These are phyloP conservation scores for Megaceryle maxima DNA, from an alignment of 2,113 vertebrate genomes.

Conservation along the genomic window DNA sequence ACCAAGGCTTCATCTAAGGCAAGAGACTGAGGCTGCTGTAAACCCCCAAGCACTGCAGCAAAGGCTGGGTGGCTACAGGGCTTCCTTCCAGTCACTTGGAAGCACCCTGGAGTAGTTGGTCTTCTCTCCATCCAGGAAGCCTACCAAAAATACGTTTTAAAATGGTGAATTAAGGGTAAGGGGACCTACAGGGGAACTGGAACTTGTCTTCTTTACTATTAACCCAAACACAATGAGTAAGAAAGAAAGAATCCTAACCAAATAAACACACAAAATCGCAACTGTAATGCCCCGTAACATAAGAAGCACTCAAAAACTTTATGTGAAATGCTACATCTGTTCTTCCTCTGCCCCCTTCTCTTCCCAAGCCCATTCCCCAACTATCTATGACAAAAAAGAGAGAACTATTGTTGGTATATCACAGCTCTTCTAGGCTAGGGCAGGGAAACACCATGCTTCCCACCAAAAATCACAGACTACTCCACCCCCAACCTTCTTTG, in stretches of 20 bases:
- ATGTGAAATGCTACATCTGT: conserved; percentile 58
- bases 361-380: background rate
- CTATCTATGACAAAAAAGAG: background rate
- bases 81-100: background rate
- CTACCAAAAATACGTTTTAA: background rate
- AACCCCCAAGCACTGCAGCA: background rate
- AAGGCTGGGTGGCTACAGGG: background rate
- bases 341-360: background rate
- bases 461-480: background rate
- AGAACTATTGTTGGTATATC: background rate
- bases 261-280: fast-evolving
- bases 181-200: background rate
- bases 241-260: background rate
- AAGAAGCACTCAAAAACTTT: conserved; percentile 22
- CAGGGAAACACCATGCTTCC: background rate
- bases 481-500: background rate
- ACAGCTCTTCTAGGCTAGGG: background rate
- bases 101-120: background rate
- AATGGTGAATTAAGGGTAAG: background rate
- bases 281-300: conserved; percentile 59
- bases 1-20: background rate
- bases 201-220: background rate
- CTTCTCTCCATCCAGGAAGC: background rate
- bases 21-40: background rate
- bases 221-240: background rate